phyloP scores from a whole-genome alignment of 2,888 invertebrate species.

The Drosophila greeni region DNA sequence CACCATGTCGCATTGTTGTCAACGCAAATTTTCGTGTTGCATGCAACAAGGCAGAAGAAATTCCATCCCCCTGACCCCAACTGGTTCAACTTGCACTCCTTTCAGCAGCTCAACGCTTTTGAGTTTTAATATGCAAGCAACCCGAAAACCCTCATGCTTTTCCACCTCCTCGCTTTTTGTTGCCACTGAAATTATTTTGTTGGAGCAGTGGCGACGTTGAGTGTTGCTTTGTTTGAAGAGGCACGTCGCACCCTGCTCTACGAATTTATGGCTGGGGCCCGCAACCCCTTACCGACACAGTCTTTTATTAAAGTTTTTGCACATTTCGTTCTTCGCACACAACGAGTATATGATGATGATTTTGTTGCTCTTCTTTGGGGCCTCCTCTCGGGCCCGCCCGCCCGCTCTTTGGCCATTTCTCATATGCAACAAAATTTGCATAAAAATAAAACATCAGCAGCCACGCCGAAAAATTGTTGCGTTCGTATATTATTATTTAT shows the following conservation, averaged over 20 bases:
- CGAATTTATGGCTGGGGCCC: slow-evolving; percentile 58
- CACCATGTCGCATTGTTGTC: slow-evolving; percentile 59
- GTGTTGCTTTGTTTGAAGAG: slow-evolving; percentile 74
- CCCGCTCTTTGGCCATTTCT: slow-evolving; percentile 53
- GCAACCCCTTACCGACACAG: slow-evolving; percentile 22
- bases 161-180: slow-evolving; percentile 21
- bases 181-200: slow-evolving; percentile 51
- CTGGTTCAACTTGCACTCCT: slow-evolving; percentile 9
- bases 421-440: slow-evolving; percentile 71
- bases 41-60: slow-evolving; percentile 56
- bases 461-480: slow-evolving; percentile 67
- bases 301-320: slow-evolving; percentile 71
- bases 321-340: slow-evolving; percentile 61
- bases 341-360: slow-evolving; percentile 40
- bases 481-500: slow-evolving; percentile 44
- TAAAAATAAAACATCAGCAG: slow-evolving; percentile 59
- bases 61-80: background rate
- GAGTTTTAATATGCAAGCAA: slow-evolving; percentile 69
- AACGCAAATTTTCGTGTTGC: slow-evolving; percentile 62
- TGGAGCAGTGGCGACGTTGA: slow-evolving; percentile 53
- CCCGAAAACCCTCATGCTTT: slow-evolving; percentile 39
- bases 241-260: slow-evolving; percentile 36
- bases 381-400: background rate
- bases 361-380: slow-evolving; percentile 18
- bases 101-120: slow-evolving; percentile 60